phyloP scores from a whole-genome alignment of 2,113 vertebrate species.

The Boulengeromyrus knoepffleri region DNA sequence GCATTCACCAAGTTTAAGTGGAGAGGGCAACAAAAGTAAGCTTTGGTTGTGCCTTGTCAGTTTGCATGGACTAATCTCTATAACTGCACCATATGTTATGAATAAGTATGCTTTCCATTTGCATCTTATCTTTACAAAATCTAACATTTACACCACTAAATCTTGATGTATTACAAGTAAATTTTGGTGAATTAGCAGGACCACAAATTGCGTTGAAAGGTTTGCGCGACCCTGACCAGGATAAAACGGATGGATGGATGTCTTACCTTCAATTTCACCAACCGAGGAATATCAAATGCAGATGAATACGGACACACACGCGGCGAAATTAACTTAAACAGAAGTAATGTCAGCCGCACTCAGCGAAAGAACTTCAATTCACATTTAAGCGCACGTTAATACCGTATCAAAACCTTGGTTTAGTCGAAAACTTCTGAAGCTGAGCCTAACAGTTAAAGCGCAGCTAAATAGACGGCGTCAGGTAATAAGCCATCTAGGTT shows the following conservation, averaged over 20 bases:
- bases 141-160: not conserved
- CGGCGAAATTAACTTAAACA: not conserved
- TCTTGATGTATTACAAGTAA: not conserved
- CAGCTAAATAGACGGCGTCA: not conserved
- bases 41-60: not conserved
- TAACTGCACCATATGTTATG: not conserved
- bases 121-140: not conserved
- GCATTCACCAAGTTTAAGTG: not conserved
- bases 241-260: not conserved
- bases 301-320: not conserved
- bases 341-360: not conserved
- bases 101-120: not conserved
- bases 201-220: not conserved
- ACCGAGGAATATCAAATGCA: not conserved
- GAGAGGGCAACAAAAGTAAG: not conserved
- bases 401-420: not conserved
- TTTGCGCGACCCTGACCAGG: not conserved
- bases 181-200: not conserved
- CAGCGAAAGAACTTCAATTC: not conserved
- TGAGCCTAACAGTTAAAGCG: not conserved
- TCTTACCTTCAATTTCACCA: not conserved
- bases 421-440: not conserved
- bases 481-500: not conserved
- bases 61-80: not conserved
- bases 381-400: not conserved